phyloP scores from a whole-genome alignment of 2,888 invertebrate genomes.

The Byasa hedistus region DNA sequence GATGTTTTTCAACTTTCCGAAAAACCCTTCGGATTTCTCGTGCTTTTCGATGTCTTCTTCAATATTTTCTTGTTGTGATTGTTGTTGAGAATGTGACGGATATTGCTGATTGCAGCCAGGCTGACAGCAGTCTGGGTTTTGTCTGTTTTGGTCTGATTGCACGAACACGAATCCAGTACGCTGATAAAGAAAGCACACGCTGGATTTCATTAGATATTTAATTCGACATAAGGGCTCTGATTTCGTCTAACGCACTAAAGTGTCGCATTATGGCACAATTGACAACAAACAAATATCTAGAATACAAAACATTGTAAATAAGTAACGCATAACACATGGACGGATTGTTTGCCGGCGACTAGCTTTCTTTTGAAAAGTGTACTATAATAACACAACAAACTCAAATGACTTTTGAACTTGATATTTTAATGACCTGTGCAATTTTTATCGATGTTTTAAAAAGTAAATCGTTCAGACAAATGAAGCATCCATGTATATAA shows the following conservation, averaged over 20 bases:
- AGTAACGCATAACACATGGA: neutral
- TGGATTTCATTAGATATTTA: constrained; percentile 74
- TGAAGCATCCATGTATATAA: too few relatives aligned
- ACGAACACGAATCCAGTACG: constrained; percentile 53
- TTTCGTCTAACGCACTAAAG: constrained; percentile 75
- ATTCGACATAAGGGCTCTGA: constrained; percentile 61
- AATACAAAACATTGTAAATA: neutral
- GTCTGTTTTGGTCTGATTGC: constrained; percentile 32
- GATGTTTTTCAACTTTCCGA: constrained; percentile 57
- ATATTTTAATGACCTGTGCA: too few relatives aligned
- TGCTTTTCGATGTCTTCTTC: constrained; percentile 37
- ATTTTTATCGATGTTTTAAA: too few relatives aligned
- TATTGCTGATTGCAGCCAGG: constrained; percentile 18
- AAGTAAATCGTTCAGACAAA: too few relatives aligned
- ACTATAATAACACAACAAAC: too few relatives aligned
- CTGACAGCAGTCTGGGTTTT: constrained; percentile 29
- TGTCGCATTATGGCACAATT: neutral
- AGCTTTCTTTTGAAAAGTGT: too few relatives aligned
- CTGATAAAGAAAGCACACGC: constrained; percentile 77
- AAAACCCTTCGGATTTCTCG: constrained; percentile 43
- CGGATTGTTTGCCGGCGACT: neutral
- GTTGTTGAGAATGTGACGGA: constrained; percentile 25
- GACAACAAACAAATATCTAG: neutral
- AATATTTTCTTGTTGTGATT: constrained; percentile 18
- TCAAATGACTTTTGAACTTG: too few relatives aligned